Conservation (phyloP, 1,140 invertebrate species). For the Asobara japonica region DNA sequence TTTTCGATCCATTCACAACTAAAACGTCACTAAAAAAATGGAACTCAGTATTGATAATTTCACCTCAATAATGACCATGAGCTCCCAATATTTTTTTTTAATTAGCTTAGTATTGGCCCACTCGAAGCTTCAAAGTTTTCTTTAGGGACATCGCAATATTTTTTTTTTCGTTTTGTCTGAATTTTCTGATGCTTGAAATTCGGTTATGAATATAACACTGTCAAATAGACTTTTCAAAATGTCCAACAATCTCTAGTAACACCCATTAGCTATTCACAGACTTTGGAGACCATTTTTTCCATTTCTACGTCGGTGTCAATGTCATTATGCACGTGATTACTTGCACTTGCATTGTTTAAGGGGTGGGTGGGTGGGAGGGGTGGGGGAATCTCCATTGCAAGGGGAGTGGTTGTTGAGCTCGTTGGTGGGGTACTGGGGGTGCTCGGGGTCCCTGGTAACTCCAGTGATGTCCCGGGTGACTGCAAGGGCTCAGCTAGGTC, state of each 20-base stretch:
- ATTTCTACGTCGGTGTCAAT: conserved; percentile 76
- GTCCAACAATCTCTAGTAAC: conserved; percentile 65
- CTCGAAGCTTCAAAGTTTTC: too few relatives aligned
- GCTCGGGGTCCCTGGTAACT: conserved; percentile 51
- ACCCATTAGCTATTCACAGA: conserved; percentile 70
- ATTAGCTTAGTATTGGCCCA: too few relatives aligned
- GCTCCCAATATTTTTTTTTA: too few relatives aligned
- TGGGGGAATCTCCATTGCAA: conserved; percentile 43
- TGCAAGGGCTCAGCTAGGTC: conserved; percentile 73
- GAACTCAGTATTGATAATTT: too few relatives aligned
- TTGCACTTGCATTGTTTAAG: conserved; percentile 50
- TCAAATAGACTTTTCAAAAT: conserved; percentile 66
- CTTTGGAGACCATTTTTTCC: conserved; percentile 79
- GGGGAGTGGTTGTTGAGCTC: conserved; percentile 47
- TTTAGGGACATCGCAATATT: too few relatives aligned
- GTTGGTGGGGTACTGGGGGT: conserved; percentile 56
- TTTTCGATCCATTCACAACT: too few relatives aligned
- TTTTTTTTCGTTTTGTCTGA: conserved; percentile 1
- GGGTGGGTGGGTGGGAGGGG: conserved; percentile 45
- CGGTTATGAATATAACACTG: conserved; percentile 53
- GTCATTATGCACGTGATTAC: conserved; percentile 63
- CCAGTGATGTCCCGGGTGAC: conserved; percentile 60
- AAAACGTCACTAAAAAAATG: too few relatives aligned
- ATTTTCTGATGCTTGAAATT: conserved; percentile 35
- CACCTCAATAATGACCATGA: too few relatives aligned